Conservation (phyloP, 2,113 vertebrate genomes). For the Noctilio leporinus region DNA sequence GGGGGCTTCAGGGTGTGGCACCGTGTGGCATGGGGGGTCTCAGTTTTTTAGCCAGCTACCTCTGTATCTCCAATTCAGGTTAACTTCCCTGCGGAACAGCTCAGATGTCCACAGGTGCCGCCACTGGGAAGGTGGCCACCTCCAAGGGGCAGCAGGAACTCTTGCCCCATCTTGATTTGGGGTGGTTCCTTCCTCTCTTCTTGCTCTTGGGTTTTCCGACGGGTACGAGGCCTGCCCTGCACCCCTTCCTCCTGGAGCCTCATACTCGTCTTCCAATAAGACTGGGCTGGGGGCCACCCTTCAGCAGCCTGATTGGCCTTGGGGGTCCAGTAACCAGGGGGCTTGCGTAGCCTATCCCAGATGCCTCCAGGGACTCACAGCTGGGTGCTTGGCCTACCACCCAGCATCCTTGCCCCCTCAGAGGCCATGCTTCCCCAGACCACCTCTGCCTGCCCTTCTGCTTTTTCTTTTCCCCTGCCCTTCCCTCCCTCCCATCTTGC, state of each 20-base stretch:
- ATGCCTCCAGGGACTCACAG: neutral
- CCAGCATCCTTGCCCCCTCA: neutral
- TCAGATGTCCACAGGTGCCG: constrained; percentile 2
- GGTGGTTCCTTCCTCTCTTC: neutral
- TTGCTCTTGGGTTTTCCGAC: constrained; percentile 51
- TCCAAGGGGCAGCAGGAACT: neutral
- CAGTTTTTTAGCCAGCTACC: constrained; percentile 84
- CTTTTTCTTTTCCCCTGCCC: neutral
- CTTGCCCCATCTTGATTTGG: neutral
- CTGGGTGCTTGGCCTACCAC: neutral
- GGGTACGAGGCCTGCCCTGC: constrained; percentile 34
- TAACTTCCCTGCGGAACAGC: constrained; percentile 72
- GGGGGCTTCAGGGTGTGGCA: constrained; percentile 25
- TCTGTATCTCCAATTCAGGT: constrained; percentile 86
- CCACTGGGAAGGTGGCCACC: neutral
- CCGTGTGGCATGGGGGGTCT: constrained; percentile 56
- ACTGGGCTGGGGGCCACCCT: neutral
- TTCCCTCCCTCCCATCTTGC: neutral
- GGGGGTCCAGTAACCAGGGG: neutral
- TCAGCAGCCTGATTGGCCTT: neutral
- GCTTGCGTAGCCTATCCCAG: neutral
- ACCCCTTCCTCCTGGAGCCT: neutral
- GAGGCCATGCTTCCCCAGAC: neutral
- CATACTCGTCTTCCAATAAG: constrained; percentile 51
- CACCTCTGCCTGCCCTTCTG: neutral